Percentiles rank a stretch among this genome's conserved stretches.
These are phyloP conservation scores for Hemiprocne comata DNA, from an alignment of 2,113 vertebrate species.

Conservation along the genomic window DNA sequence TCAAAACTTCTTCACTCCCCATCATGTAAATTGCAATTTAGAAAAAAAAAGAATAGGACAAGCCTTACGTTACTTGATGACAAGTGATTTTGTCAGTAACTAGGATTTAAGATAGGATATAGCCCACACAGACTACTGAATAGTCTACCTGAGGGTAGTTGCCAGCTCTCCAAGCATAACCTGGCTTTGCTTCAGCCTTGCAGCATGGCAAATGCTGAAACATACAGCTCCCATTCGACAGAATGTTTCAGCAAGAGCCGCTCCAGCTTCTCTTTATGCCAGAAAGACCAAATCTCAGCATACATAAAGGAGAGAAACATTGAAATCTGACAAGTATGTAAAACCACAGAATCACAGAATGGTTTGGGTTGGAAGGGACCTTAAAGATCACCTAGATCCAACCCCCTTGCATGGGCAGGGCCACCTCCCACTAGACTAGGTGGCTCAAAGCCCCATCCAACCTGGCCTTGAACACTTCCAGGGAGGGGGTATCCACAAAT, in stretches of 20 bases:
- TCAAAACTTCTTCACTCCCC: background rate
- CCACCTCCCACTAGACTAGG: background rate
- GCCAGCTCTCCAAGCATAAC: background rate
- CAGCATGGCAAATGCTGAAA: background rate
- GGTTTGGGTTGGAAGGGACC: background rate
- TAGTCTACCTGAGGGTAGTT: background rate
- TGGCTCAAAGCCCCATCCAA: background rate
- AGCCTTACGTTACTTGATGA: background rate
- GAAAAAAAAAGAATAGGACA: background rate
- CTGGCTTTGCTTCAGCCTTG: background rate
- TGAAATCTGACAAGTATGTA: background rate
- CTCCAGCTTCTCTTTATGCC: background rate
- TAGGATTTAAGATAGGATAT: background rate
- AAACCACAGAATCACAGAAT: background rate
- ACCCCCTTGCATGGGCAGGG: background rate
- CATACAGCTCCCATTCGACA: background rate
- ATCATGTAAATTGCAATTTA: background rate
- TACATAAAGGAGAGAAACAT: background rate
- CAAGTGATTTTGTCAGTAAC: background rate
- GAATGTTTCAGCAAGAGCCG: background rate
- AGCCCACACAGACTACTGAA: background rate
- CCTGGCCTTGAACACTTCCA: background rate
- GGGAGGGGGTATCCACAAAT: background rate
- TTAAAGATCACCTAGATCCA: background rate
- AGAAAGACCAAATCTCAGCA: background rate